Conservation (phyloP, 1,140 invertebrate genomes). For the Drosophila tristis region DNA sequence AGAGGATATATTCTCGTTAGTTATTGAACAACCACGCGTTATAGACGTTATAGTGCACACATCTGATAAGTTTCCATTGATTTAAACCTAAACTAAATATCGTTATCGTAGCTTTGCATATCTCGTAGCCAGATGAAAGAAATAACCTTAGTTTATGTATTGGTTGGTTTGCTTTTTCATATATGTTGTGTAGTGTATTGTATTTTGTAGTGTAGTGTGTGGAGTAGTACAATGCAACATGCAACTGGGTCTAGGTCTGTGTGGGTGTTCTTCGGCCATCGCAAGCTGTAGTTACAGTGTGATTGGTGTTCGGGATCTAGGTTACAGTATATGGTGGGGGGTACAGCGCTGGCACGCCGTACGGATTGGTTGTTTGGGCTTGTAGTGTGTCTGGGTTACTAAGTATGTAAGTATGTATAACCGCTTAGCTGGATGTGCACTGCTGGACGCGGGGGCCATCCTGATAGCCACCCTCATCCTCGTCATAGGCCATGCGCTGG, state of each 20-base stretch:
- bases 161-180: constrained; percentile 28
- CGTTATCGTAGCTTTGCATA: constrained; percentile 64
- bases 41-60: constrained; percentile 73
- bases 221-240: constrained; percentile 25
- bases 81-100: constrained; percentile 59
- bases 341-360: constrained; percentile 12
- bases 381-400: constrained; percentile 20
- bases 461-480: constrained; percentile 86
- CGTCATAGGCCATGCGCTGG: constrained; percentile 87
- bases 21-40: constrained; percentile 67
- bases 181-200: constrained; percentile 22
- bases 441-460: constrained; percentile 88
- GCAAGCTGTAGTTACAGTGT: constrained; percentile 49
- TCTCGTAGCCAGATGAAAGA: constrained; percentile 50
- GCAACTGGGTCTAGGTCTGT: constrained; percentile 9
- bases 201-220: constrained; percentile 1
- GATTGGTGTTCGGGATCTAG: constrained; percentile 31
- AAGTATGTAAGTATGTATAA: constrained; percentile 34
- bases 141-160: constrained; percentile 63
- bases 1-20: constrained; percentile 45
- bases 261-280: constrained; percentile 39
- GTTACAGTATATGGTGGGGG: constrained; percentile 38
- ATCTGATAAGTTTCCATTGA: constrained; percentile 69
- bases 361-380: constrained; percentile 12
- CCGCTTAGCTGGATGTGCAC: constrained; percentile 91